These are phyloP conservation scores for Poecilia gillii DNA, from an alignment of 2,797 vertebrate genomes.

Conservation along the genomic window DNA sequence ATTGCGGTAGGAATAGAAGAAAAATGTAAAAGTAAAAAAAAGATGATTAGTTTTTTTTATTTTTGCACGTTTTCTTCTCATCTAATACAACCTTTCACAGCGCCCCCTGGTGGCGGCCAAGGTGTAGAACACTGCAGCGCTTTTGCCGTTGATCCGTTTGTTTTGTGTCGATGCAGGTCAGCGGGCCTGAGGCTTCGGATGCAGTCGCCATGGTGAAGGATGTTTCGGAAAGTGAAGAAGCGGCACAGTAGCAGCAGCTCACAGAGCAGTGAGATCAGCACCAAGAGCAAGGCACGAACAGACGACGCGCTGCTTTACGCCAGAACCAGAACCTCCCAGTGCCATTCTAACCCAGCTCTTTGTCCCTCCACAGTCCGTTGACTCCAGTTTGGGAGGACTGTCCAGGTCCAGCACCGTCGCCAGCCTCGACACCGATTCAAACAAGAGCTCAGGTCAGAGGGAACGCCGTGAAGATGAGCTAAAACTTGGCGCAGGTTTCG, in stretches of 20 bases:
- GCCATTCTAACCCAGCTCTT: neutral
- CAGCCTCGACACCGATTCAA: conserved; percentile 97
- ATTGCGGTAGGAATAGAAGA: too few species aligned
- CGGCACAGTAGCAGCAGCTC: conserved; percentile 99
- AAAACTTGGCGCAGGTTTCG: neutral
- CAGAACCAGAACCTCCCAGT: too few species aligned
- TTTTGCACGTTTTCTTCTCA: too few species aligned
- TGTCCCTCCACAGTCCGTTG: conserved; percentile 86
- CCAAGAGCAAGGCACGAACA: conserved; percentile 92
- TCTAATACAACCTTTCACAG: too few species aligned
- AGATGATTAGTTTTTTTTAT: too few species aligned
- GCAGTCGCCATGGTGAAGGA: conserved; percentile 84
- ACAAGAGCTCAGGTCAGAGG: conserved; percentile 91
- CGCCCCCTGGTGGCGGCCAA: too few species aligned
- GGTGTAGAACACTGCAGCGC: too few species aligned
- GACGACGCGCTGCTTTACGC: neutral
- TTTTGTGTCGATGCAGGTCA: conserved; percentile 26
- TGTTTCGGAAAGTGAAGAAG: conserved; percentile 99
- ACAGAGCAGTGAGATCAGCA: conserved; percentile 98
- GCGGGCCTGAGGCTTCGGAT: conserved; percentile 54
- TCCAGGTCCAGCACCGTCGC: conserved; percentile 98
- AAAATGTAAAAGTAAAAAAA: too few species aligned
- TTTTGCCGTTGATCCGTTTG: too few species aligned
- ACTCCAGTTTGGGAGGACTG: conserved; percentile 96
- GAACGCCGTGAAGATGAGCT: neutral